A percentile compares a stretch with the other conserved stretches of the same genome.
These are phyloP conservation scores for Callopanchax toddi DNA, from an alignment of 2,113 vertebrate species.

Conservation along the genomic window DNA sequence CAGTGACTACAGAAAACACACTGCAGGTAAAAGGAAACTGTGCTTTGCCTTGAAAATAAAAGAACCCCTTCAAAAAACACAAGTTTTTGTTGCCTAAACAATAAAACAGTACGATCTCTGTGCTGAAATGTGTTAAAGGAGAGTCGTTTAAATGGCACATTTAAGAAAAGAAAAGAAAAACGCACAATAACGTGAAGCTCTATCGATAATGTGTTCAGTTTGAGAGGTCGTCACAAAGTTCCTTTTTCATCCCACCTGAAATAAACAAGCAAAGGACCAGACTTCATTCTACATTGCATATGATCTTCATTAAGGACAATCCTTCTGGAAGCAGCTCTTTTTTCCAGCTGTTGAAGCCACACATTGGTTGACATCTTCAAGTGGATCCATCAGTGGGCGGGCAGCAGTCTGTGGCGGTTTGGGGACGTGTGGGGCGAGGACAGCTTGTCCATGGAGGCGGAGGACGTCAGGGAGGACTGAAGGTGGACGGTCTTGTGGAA, in stretches of 20 bases:
- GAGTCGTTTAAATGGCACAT: too few relatives aligned
- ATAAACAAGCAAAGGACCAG: constrained; percentile 46
- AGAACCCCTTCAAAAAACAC: constrained; percentile 43
- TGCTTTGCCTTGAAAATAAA: constrained; percentile 42
- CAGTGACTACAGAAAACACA: constrained; percentile 29
- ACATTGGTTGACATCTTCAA: constrained; percentile 1
- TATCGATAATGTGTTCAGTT: constrained; percentile 30
- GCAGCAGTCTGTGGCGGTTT: constrained; percentile 77
- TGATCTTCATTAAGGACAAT: constrained; percentile 22
- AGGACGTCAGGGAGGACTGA: constrained; percentile 86
- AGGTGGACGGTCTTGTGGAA: constrained; percentile 97
- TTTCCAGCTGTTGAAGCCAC: constrained; percentile 16
- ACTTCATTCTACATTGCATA: constrained; percentile 33
- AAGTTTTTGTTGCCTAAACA: too few relatives aligned
- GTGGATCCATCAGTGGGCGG: constrained; percentile 65
- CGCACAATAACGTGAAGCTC: constrained; percentile 35
- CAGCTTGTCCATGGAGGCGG: constrained; percentile 83
- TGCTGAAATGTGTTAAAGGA: too few relatives aligned
- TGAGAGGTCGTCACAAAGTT: constrained; percentile 62
- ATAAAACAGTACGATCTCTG: too few relatives aligned
- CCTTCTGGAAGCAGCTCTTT: constrained; percentile 10
- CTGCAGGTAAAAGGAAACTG: constrained; percentile 27
- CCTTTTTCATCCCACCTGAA: constrained; percentile 66
- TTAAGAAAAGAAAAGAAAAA: too few relatives aligned
- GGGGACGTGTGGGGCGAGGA: constrained; percentile 86